Percentiles rank a stretch among this genome's conserved stretches.
These are phyloP conservation scores for Platysternon megacephalum DNA, from an alignment of 2,113 vertebrate species.

Conservation along the genomic window DNA sequence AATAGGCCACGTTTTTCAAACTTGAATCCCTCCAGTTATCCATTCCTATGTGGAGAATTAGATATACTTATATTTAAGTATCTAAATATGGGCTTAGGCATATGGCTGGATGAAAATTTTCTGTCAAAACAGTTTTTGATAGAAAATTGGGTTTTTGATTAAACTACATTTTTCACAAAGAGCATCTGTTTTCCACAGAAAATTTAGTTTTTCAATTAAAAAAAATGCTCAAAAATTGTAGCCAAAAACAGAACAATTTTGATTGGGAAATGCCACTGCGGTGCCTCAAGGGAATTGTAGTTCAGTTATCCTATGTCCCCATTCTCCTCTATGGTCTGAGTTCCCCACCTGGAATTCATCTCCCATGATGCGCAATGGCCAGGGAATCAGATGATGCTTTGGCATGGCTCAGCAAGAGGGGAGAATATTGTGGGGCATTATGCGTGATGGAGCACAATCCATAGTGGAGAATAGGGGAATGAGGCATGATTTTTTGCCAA, in stretches of 20 bases:
- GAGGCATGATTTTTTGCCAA: not conserved
- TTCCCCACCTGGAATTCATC: not conserved
- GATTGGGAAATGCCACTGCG: not conserved
- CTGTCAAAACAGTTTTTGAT: not conserved
- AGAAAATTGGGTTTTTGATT: too few species aligned
- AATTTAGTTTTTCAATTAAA: not conserved
- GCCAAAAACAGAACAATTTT: not conserved
- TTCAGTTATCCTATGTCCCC: not conserved
- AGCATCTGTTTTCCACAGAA: too few species aligned
- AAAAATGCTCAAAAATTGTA: not conserved
- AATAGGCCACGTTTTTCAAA: not conserved
- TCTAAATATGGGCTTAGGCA: not conserved
- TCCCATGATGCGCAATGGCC: not conserved
- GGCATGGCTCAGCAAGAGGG: not conserved
- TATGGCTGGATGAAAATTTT: not conserved
- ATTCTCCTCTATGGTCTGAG: not conserved
- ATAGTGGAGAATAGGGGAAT: not conserved
- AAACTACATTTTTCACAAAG: too few species aligned
- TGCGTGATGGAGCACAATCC: not conserved
- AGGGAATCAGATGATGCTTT: fast-evolving
- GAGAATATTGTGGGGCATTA: not conserved
- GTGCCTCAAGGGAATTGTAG: not conserved
- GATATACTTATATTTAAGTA: not conserved
- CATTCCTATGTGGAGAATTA: not conserved
- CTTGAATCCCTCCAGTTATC: not conserved